phyloP scores from a whole-genome alignment of 2,888 invertebrate species.

The Drosophila macrospina region DNA sequence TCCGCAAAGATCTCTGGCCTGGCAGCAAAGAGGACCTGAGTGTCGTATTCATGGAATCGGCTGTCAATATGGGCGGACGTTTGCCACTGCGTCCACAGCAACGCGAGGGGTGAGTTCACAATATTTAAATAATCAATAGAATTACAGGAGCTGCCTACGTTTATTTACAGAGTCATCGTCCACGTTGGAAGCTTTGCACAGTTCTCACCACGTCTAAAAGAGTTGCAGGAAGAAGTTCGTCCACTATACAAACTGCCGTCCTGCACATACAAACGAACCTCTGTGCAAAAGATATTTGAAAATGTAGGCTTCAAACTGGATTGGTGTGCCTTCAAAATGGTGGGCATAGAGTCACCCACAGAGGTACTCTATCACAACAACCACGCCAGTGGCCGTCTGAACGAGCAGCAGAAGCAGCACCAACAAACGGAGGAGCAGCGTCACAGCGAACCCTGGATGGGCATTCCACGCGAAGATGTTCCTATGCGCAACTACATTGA shows the following conservation, averaged over 20 bases:
- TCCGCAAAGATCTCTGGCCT: conserved; percentile 91
- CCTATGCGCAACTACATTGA: conserved; percentile 90
- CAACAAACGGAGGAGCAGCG: conserved; percentile 51
- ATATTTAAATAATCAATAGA: background rate
- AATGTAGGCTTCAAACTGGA: conserved; percentile 92
- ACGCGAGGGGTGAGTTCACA: conserved; percentile 89
- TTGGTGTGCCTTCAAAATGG: conserved; percentile 95
- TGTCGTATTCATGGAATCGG: conserved; percentile 93
- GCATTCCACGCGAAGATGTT: conserved; percentile 86
- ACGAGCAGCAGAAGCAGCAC: conserved; percentile 44
- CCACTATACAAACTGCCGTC: conserved; percentile 91
- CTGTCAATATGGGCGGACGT: conserved; percentile 93
- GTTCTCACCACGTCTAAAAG: conserved; percentile 87
- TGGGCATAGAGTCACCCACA: conserved; percentile 86
- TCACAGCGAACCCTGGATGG: conserved; percentile 87
- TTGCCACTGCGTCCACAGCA: conserved; percentile 93
- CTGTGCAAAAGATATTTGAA: conserved; percentile 93
- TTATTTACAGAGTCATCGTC: conserved; percentile 88
- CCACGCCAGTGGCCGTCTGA: conserved; percentile 68
- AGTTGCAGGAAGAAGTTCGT: conserved; percentile 90
- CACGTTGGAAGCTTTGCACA: conserved; percentile 91
- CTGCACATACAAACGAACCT: conserved; percentile 94
- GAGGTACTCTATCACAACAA: conserved; percentile 84
- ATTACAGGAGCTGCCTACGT: background rate
- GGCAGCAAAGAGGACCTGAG: conserved; percentile 91